Evolutionary conservation across 2,113 vertebrate species (phyloP).

Genomic region (Triplophysa siluroides): DNA sequence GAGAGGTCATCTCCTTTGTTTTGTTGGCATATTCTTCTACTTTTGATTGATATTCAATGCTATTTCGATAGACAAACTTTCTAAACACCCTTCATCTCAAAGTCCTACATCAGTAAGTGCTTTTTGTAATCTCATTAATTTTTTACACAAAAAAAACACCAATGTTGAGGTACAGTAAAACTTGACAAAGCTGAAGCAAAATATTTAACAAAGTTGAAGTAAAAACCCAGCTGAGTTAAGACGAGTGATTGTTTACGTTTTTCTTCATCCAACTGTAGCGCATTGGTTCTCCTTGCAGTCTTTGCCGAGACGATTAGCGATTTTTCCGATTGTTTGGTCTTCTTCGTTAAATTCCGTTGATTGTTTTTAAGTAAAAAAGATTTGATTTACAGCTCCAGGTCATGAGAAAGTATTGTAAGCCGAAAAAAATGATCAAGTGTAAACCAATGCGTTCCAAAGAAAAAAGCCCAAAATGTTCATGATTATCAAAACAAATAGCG

Average conservation of each 20-base stretch:
- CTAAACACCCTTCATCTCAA: constrained; percentile 6
- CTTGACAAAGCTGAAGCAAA: constrained; percentile 44
- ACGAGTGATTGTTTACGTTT: constrained; percentile 49
- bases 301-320: constrained; percentile 19
- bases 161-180: constrained; percentile 72
- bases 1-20: background rate
- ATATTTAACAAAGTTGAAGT: constrained; percentile 68
- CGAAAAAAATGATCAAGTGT: constrained; percentile 51
- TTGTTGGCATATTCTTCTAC: background rate
- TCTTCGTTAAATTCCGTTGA: constrained; percentile 57
- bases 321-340: constrained; percentile 71
- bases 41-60: background rate
- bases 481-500: constrained; percentile 51
- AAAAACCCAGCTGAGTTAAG: constrained; percentile 62
- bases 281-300: constrained; percentile 46
- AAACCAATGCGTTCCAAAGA: constrained; percentile 47
- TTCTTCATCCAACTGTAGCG: constrained; percentile 38
- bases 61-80: background rate
- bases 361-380: constrained; percentile 63
- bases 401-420: constrained; percentile 56
- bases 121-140: constrained; percentile 26
- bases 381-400: constrained; percentile 67
- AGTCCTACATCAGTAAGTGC: constrained; percentile 20
- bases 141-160: background rate
- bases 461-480: constrained; percentile 51